These are phyloP conservation scores for Arenaria interpres DNA, from an alignment of 2,113 vertebrate species.

Conservation along the genomic window DNA sequence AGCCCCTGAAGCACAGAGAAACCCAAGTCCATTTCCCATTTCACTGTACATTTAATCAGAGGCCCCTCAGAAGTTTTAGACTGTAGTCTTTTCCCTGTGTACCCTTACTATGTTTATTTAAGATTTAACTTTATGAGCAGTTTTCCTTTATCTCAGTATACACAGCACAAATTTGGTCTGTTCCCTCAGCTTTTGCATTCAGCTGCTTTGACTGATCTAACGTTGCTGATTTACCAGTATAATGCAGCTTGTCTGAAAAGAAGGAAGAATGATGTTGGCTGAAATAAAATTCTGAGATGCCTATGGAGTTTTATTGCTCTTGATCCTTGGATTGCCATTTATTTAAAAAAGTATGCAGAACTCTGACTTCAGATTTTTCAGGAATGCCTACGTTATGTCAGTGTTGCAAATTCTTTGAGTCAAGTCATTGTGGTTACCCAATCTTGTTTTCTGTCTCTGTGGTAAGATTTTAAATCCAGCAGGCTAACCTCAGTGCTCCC, in stretches of 20 bases:
- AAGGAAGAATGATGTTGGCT: slow-evolving; percentile 20
- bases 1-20: neutral
- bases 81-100: neutral
- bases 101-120: neutral
- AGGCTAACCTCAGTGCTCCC: slow-evolving; percentile 53
- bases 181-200: slow-evolving; percentile 23
- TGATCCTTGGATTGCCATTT: neutral
- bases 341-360: neutral
- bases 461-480: slow-evolving; percentile 57
- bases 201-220: slow-evolving; percentile 1
- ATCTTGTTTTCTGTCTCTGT: slow-evolving; percentile 55
- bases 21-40: neutral
- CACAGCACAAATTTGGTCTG: neutral
- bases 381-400: slow-evolving; percentile 32
- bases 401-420: slow-evolving; percentile 28
- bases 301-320: slow-evolving; percentile 24
- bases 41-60: neutral
- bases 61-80: neutral
- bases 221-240: neutral
- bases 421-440: slow-evolving; percentile 65
- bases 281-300: slow-evolving; percentile 24
- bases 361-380: slow-evolving; percentile 39
- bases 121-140: neutral
- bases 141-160: slow-evolving; percentile 27
- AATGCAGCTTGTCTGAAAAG: slow-evolving; percentile 13